Evolutionary conservation across 2,797 vertebrate genomes (phyloP).

Genomic region (Phrynocephalus guinanensis): DNA sequence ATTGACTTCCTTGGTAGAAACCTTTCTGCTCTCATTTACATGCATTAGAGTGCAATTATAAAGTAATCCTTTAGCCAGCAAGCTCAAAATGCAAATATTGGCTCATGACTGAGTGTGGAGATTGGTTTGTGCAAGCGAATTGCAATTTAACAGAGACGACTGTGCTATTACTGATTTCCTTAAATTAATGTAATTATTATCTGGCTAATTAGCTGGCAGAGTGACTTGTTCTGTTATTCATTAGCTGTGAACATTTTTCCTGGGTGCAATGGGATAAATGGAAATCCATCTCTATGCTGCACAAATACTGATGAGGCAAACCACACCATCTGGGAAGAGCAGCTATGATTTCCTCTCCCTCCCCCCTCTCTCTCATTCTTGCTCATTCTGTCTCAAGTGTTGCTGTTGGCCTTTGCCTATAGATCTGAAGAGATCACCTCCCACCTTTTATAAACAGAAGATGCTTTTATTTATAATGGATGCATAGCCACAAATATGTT

Average conservation of each 20-base stretch:
- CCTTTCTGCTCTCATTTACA: slow-evolving; percentile 72
- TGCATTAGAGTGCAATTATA: slow-evolving; percentile 74
- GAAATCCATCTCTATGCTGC: slow-evolving; percentile 47
- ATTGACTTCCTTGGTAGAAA: slow-evolving; percentile 62
- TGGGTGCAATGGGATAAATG: slow-evolving; percentile 42
- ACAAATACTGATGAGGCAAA: slow-evolving; percentile 55
- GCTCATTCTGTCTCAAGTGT: slow-evolving; percentile 25
- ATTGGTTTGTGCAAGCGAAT: slow-evolving; percentile 64
- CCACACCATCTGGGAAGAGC: slow-evolving; percentile 26
- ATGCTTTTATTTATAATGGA: slow-evolving; percentile 22
- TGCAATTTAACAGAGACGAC: slow-evolving; percentile 64
- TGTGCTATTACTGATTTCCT: slow-evolving; percentile 67
- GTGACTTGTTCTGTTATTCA: slow-evolving; percentile 66
- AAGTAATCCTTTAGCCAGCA: slow-evolving; percentile 65
- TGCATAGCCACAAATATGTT: slow-evolving; percentile 3
- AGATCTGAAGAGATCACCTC: slow-evolving; percentile 39
- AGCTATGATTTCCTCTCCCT: slow-evolving; percentile 50
- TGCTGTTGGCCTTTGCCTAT: slow-evolving; percentile 53
- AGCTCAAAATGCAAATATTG: slow-evolving; percentile 79
- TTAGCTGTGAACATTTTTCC: slow-evolving; percentile 65
- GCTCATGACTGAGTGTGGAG: slow-evolving; percentile 57
- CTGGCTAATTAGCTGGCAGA: slow-evolving; percentile 68
- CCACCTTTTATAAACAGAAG: slow-evolving; percentile 39
- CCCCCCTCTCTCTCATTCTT: not conserved
- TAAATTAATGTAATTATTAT: slow-evolving; percentile 75